Evolutionary conservation across 2,888 invertebrate genomes (phyloP).

Genomic region (Muscina levida): DNA sequence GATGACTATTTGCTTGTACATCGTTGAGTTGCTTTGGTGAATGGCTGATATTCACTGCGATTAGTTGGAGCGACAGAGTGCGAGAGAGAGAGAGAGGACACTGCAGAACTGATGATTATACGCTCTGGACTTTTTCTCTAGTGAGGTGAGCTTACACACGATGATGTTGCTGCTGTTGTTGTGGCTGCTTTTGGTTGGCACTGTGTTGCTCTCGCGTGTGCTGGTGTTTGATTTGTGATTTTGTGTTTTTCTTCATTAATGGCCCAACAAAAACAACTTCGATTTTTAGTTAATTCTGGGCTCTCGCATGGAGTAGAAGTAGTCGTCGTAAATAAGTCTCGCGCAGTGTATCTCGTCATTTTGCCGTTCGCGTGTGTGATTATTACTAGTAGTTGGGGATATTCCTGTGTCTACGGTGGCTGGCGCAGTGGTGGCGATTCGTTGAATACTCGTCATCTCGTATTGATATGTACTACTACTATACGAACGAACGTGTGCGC

Average conservation of each 20-base stretch:
- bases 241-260: slow-evolving; percentile 58
- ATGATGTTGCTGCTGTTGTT: slow-evolving; percentile 34
- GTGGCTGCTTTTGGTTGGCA: slow-evolving; percentile 24
- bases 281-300: slow-evolving; percentile 67
- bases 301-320: slow-evolving; percentile 65
- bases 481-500: neutral
- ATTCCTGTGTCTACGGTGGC: too few species aligned
- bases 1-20: slow-evolving; percentile 6
- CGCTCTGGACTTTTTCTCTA: neutral
- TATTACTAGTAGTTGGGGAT: too few species aligned
- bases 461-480: neutral
- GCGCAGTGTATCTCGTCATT: slow-evolving; percentile 24
- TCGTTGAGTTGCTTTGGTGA: neutral
- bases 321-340: too few species aligned
- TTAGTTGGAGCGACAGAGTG: slow-evolving; percentile 30
- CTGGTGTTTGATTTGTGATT: slow-evolving; percentile 17
- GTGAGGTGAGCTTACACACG: slow-evolving; percentile 43
- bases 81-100: slow-evolving; percentile 47
- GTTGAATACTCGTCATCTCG: neutral
- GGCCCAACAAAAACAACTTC: slow-evolving; percentile 62
- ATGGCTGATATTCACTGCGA: slow-evolving; percentile 43
- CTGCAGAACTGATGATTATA: slow-evolving; percentile 1
- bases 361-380: slow-evolving; percentile 39
- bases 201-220: slow-evolving; percentile 32
- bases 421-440: too few species aligned